Base-by-base conservation (phyloP, 2,113 vertebrate genomes). In the Monarcha castaneiventris region DNA sequence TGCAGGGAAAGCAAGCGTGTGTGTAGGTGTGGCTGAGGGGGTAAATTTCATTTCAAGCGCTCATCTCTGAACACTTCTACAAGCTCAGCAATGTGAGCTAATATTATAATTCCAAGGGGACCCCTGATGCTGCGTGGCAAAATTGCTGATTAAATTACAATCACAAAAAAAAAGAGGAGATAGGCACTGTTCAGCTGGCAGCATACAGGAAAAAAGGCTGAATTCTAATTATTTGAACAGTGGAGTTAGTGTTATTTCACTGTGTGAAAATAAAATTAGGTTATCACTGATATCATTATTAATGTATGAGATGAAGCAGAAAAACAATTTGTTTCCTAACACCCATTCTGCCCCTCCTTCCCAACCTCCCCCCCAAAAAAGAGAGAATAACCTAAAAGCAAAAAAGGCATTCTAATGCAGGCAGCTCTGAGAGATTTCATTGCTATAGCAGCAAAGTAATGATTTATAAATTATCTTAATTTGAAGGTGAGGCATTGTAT, bases 101-200 rank as follows among this genome's bases (percentile, higher is more conserved):
- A 64, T 96, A 91, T 87, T 95, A 83, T 93, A 89, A 93, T 87
- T 91, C 62, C 84, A 89, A 89, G 61, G 63, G 75, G 82, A 87
- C 44, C 69, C 77, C 67, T 86, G 78, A 74, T 56, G 82, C 82
- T 87, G 75, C 71, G 72, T 73, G 90, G 84, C 83, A 84, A 91
- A 91, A 76, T 81, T 92, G 86, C 54, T 78, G 92, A 94, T 89
- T 96, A 80, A 97, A 96, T 97, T 97, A 92, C 90, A 97, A 95
- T 96, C 79, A 87, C 79, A 44, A 89, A 84, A 91, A 91, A 97
- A 95, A 92, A 88, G 56, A 85, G 79, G 51, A 93, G 71, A 74
- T 79, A 80, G 90, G 59, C 64, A 55, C 49, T 73, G 71, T 92
- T 93, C 84, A 90, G 56, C 78, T 97, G 85, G 75, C 91, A 96